Conservation (phyloP, 2,888 invertebrate species). For the Heteropelma amictum region DNA sequence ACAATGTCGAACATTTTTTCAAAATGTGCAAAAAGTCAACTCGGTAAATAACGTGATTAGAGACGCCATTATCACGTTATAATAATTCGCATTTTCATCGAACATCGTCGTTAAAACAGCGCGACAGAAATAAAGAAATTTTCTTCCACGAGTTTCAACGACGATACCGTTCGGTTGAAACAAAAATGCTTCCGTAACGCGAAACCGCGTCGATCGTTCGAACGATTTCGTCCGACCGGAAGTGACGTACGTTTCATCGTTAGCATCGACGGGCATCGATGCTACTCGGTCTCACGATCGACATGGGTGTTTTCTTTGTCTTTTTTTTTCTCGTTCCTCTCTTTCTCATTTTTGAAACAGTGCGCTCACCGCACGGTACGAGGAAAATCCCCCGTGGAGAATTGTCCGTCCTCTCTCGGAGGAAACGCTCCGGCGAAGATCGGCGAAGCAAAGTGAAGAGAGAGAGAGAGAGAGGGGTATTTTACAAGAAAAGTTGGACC, state of each 20-base stretch:
- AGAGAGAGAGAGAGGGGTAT: not conserved
- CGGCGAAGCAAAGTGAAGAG: not conserved
- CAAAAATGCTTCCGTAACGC: not conserved
- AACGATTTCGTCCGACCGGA: not conserved
- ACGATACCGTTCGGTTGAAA: too few relatives aligned
- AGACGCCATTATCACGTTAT: too few relatives aligned
- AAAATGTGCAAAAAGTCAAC: too few relatives aligned
- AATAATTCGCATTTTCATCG: too few relatives aligned
- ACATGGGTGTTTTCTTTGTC: not conserved
- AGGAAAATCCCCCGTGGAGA: conserved; percentile 48
- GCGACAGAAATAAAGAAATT: too few relatives aligned
- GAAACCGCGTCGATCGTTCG: too few relatives aligned
- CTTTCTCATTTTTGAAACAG: conserved; percentile 7
- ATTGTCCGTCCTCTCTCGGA: conserved; percentile 1
- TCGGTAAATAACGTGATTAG: too few relatives aligned
- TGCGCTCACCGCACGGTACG: conserved; percentile 23
- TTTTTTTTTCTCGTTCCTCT: not conserved
- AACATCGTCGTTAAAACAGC: too few relatives aligned
- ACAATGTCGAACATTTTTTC: too few relatives aligned
- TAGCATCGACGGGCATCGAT: not conserved
- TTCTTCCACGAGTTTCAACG: too few relatives aligned
- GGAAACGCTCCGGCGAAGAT: not conserved
- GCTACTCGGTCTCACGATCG: conserved; percentile 1
- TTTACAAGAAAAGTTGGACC: conserved; percentile 37
- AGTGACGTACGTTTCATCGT: too few relatives aligned